Percentiles rank a stretch among this genome's conserved stretches.
Evolutionary conservation across 2,797 vertebrate genomes (phyloP).

Genomic region (Cetoscarus ocellatus): DNA sequence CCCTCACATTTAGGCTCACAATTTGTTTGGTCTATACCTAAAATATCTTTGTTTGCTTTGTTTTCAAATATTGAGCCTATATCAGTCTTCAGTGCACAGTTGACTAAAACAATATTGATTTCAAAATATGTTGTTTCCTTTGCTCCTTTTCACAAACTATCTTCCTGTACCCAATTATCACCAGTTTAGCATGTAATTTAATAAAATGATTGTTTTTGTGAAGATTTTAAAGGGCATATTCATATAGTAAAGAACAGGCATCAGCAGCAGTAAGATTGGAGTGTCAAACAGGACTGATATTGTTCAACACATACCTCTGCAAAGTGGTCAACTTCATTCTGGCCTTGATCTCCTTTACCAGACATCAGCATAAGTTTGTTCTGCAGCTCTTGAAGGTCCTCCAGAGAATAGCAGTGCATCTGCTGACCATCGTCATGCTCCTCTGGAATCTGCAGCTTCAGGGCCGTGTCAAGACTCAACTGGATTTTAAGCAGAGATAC

Average conservation of each 20-base stretch:
- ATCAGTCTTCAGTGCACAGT: too few relatives aligned
- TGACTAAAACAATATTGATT: too few relatives aligned
- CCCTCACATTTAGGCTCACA: too few relatives aligned
- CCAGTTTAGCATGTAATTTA: too few relatives aligned
- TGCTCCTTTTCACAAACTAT: too few relatives aligned
- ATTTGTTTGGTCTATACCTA: too few relatives aligned
- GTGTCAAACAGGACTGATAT: neutral
- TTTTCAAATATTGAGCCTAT: too few relatives aligned
- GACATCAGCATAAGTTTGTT: slow-evolving; percentile 99
- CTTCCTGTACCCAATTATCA: too few relatives aligned
- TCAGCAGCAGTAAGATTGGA: neutral
- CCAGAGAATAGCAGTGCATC: slow-evolving; percentile 84
- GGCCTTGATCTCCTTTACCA: slow-evolving; percentile 91
- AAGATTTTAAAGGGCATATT: too few relatives aligned
- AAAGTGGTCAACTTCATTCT: slow-evolving; percentile 91
- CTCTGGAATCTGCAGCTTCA: slow-evolving; percentile 86
- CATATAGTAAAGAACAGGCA: neutral
- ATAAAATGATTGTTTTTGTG: too few relatives aligned
- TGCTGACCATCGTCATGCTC: slow-evolving; percentile 68
- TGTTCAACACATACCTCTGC: slow-evolving; percentile 86
- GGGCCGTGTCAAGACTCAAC: slow-evolving; percentile 87
- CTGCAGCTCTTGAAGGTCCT: slow-evolving; percentile 92
- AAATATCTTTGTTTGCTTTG: too few relatives aligned
- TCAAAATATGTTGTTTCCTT: too few relatives aligned
- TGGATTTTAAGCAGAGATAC: slow-evolving; percentile 61